Evolutionary conservation across 2,113 vertebrate genomes (phyloP).

Genomic region (Puntigrus tetrazona): DNA sequence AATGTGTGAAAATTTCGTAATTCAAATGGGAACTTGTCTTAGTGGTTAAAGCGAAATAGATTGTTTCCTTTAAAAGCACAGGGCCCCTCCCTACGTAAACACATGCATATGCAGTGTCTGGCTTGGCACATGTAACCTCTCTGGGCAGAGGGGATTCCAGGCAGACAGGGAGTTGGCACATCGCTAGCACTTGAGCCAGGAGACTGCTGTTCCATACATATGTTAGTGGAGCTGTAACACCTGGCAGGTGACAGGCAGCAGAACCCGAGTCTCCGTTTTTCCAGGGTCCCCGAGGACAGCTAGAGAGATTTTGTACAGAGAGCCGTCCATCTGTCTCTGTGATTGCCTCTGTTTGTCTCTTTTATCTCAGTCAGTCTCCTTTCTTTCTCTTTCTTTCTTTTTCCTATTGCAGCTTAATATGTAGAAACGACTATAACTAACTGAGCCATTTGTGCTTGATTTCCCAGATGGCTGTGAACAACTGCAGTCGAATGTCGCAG

Average conservation of each 20-base stretch:
- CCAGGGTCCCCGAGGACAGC: conserved; percentile 15
- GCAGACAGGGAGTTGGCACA: conserved; percentile 41
- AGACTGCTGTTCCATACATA: conserved; percentile 47
- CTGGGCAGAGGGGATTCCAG: conserved; percentile 22
- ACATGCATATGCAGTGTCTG: conserved; percentile 22
- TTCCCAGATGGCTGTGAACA: background rate
- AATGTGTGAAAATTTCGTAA: background rate
- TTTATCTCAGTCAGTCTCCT: background rate
- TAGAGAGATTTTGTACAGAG: conserved; percentile 17
- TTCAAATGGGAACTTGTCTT: background rate
- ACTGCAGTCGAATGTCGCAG: background rate
- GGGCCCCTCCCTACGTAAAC: background rate
- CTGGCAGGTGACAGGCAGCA: conserved; percentile 41
- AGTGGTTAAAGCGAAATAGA: background rate
- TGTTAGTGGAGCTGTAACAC: conserved; percentile 46
- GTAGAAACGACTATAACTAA: background rate
- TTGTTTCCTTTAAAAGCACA: conserved; percentile 1
- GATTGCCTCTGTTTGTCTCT: conserved; percentile 9
- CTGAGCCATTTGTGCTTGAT: background rate
- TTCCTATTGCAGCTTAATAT: background rate
- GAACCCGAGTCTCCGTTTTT: conserved; percentile 8
- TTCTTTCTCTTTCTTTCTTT: background rate
- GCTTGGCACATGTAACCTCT: conserved; percentile 32
- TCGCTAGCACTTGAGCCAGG: conserved; percentile 19
- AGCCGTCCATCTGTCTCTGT: conserved; percentile 22